These are phyloP conservation scores for Glyptemys insculpta DNA, from an alignment of 2,797 vertebrate genomes.

Conservation along the genomic window DNA sequence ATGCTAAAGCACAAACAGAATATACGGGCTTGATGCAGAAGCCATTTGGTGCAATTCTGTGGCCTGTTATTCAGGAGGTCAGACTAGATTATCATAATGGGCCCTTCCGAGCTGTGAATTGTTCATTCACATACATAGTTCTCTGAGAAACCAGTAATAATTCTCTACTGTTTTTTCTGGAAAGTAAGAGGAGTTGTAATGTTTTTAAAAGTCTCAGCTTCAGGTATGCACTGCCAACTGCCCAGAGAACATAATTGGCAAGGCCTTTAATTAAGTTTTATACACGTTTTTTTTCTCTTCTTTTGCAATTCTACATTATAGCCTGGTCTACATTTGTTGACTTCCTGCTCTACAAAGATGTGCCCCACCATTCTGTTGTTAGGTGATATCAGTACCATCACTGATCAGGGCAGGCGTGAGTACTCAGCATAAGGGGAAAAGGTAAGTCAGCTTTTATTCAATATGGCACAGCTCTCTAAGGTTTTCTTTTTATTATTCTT, in stretches of 20 bases:
- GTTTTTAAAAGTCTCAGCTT: constrained; percentile 3
- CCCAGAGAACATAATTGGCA: constrained; percentile 41
- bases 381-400: constrained; percentile 75
- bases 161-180: neutral
- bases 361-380: constrained; percentile 72
- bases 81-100: neutral
- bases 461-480: constrained; percentile 72
- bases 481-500: constrained; percentile 53
- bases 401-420: constrained; percentile 74
- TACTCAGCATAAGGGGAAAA: constrained; percentile 69
- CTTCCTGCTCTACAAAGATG: constrained; percentile 73
- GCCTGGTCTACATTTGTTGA: constrained; percentile 74
- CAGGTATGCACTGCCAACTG: constrained; percentile 46
- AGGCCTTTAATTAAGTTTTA: constrained; percentile 69
- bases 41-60: neutral
- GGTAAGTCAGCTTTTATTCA: constrained; percentile 77
- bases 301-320: constrained; percentile 73
- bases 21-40: neutral
- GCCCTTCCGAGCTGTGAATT: neutral
- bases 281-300: constrained; percentile 71
- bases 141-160: neutral
- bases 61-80: neutral
- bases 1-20: neutral
- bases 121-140: neutral
- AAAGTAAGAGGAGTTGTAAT: neutral